Evolutionary conservation across 2,888 invertebrate species (phyloP), one percentile per base, ranked within the genome.

Genomic region (Drosophila fungiperda): DNA sequence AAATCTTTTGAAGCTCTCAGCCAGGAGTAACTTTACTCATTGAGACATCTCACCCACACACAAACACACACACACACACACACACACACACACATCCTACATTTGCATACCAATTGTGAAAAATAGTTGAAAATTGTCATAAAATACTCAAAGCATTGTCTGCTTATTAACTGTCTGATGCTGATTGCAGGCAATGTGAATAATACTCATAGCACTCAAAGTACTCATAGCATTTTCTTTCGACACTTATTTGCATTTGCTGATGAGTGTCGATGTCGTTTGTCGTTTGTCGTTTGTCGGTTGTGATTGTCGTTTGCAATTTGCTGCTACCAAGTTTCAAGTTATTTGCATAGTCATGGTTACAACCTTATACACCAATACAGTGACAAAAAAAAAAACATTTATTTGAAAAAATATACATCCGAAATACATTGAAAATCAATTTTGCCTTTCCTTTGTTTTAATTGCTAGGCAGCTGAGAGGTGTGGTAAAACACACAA

Each of bases 401-500:
- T 85, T 87, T 68, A 73, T 85, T 48, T 58, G 40, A 42, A 58
- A 50, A 60, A 55, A 45, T 5, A 53, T 53, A 71, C 66, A 50
- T 45, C 23, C 42, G 45, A 63, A 74, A 68, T 60, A 58, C 58
- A 62, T 63, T 48, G 45, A 29, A 80, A 89, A 90, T 90, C 83
- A 84, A 90, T 90, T 90, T 79, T 67, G 65, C 38, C 63, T 83
- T 87, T 83, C 80, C 89, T 87, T 90, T 80, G 82, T 89, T 89
- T 90, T 90, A 89, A 89, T 89, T 89, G 90, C 84, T 74, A 74
- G 36, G 45, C 23, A 15, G 26, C 35, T 6, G 32, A 20, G n/a
- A 9, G 11, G 40, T 26, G 26, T 38, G 26, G 40, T 52, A 65
- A 79, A 80, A 55, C 38, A 73, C 62, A 76, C 61, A 81, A 77